phyloP scores from a whole-genome alignment of 2,113 vertebrate genomes.

The Phylloscopus trochilus region DNA sequence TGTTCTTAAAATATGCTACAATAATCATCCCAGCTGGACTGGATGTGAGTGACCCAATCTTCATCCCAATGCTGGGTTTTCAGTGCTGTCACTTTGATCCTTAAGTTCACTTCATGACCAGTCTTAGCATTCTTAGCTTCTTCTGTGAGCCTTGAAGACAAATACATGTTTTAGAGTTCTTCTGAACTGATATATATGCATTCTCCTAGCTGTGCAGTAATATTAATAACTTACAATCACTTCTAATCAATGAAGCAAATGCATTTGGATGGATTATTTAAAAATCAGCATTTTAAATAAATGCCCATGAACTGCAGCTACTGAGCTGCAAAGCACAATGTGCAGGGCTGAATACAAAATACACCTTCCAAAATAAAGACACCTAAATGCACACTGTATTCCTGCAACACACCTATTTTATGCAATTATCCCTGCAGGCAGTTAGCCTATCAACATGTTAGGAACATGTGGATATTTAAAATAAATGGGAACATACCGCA shows the following conservation, averaged over 20 bases:
- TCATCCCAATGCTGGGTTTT: background rate
- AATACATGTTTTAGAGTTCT: background rate
- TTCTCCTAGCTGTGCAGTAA: background rate
- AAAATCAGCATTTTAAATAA: background rate
- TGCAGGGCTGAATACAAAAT: background rate
- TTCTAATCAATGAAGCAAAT: background rate
- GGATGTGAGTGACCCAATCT: background rate
- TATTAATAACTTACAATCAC: background rate
- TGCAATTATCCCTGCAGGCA: fast-evolving
- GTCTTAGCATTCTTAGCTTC: background rate
- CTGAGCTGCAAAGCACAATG: background rate
- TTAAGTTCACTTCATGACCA: background rate
- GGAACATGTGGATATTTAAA: background rate
- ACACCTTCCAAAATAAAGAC: background rate
- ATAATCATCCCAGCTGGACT: background rate
- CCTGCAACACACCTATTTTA: background rate
- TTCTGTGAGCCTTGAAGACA: background rate
- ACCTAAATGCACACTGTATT: background rate
- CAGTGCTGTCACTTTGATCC: background rate
- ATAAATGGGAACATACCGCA: background rate
- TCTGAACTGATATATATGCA: background rate
- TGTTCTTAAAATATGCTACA: background rate
- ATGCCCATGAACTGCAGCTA: background rate
- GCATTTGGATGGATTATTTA: background rate
- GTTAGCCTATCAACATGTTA: background rate